These are phyloP conservation scores for Hystrix brachyura DNA, from an alignment of 2,113 vertebrate genomes.

Conservation along the genomic window DNA sequence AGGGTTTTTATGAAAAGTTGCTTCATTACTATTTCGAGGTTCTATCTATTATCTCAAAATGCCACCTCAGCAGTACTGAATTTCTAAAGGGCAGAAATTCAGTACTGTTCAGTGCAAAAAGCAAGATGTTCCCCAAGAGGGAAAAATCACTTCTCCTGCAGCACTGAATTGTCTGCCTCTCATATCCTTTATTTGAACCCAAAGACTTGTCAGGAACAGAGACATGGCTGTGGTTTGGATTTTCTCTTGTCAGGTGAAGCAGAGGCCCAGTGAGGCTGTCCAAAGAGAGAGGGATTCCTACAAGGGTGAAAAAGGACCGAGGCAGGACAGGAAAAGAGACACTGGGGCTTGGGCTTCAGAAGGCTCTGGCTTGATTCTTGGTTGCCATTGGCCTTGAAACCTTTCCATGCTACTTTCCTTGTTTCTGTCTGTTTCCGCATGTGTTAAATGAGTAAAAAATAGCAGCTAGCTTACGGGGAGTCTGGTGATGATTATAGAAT, in stretches of 20 bases:
- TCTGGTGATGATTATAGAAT: background rate
- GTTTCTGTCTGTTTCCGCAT: background rate
- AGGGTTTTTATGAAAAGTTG: constrained; percentile 58
- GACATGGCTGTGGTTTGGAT: background rate
- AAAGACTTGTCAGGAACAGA: background rate
- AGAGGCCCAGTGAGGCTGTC: background rate
- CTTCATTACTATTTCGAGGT: constrained; percentile 66
- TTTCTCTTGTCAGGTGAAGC: background rate
- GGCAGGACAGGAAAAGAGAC: background rate
- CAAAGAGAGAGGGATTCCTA: background rate
- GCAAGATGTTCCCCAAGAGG: background rate
- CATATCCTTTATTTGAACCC: background rate
- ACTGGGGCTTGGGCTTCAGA: background rate
- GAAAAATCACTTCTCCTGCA: background rate
- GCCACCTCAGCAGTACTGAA: background rate
- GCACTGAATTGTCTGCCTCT: too few relatives aligned
- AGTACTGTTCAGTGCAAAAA: background rate
- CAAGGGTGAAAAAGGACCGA: background rate
- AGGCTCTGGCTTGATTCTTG: background rate
- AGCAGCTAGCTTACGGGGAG: background rate
- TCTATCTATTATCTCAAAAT: constrained; percentile 56
- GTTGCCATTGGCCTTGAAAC: background rate
- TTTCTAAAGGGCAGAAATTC: constrained; percentile 9
- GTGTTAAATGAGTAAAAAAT: background rate
- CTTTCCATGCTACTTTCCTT: background rate